Evolutionary conservation across 1,140 invertebrate genomes (phyloP).

Genomic region (Procambarus clarkii): DNA sequence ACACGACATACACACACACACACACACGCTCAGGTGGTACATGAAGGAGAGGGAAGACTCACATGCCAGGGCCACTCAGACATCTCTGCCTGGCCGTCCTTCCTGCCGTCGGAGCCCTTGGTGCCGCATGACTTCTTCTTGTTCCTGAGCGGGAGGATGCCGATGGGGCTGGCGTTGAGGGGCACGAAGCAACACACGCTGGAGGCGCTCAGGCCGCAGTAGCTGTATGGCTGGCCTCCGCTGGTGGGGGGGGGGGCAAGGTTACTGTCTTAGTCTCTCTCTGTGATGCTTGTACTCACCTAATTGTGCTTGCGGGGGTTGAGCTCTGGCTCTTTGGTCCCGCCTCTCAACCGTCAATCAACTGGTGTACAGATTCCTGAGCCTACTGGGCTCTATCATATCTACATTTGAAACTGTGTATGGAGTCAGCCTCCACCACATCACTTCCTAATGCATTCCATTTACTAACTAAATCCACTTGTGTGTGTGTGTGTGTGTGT

Average conservation of each 20-base stretch:
- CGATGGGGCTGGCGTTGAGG: slow-evolving; percentile 73
- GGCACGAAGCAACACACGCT: slow-evolving; percentile 77
- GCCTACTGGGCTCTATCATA: too few relatives aligned
- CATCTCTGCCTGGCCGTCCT: slow-evolving; percentile 76
- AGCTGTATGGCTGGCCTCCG: slow-evolving; percentile 76
- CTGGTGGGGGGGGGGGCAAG: slow-evolving; percentile 72
- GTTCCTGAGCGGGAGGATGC: slow-evolving; percentile 71
- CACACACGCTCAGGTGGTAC: neutral
- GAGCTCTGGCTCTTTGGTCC: too few relatives aligned
- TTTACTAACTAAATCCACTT: too few relatives aligned
- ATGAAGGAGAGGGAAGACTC: slow-evolving; percentile 72
- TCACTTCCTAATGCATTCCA: too few relatives aligned
- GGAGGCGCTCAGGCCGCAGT: slow-evolving; percentile 76
- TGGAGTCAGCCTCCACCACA: too few relatives aligned
- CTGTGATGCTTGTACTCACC: too few relatives aligned
- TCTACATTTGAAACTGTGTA: too few relatives aligned
- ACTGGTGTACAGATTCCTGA: too few relatives aligned
- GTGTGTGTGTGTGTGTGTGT: too few relatives aligned
- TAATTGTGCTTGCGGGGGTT: too few relatives aligned
- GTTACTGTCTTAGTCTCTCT: too few relatives aligned
- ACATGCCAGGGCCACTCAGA: slow-evolving; percentile 79
- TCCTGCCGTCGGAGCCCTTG: slow-evolving; percentile 74
- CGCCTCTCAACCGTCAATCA: too few relatives aligned
- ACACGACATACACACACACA: slow-evolving; percentile 34
- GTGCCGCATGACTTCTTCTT: slow-evolving; percentile 74